Base-by-base conservation (phyloP, 2,797 vertebrate genomes). In the Etheostoma perlongum region DNA sequence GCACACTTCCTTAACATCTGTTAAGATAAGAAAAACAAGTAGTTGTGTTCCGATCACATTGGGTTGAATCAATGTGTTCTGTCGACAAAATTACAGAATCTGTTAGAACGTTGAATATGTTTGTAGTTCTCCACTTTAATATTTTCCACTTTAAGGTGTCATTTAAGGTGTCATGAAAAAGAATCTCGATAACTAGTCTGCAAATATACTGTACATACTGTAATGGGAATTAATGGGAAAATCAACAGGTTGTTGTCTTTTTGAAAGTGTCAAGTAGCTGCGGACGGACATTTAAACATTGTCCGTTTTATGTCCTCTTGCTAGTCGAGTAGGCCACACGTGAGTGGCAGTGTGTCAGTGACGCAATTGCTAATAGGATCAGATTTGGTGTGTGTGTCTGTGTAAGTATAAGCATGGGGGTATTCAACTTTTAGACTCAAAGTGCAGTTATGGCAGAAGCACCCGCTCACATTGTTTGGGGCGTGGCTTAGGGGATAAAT, bases 341-440 rank as follows among this genome's bases (percentile, higher is more conserved):
- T 89, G 81, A 84, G 59, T 21, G 47, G 33, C 62, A 58, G 62
- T 86, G 33, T 87, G 82, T 75, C 77, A 81, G 14, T 89, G 88
- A 93, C 88, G 78, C 90, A 81, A 92, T 84, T 15, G 7, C 72
- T 90, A 90, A 92, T 91, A 77, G 90, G 88, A 91, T 92, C 78
- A 77, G 66, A 47, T 74, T 5, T 6, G 9, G 58, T 47, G 33
- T 62, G 18, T 58, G 27, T 33, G 15, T 67, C 13, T 59, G 36
- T 9, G 30, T 51, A n/a, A n/a, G 14, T 30, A 18, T 60, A 25
- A 6, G 70, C 2, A 6, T 49, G 49, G 36, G 67, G 66, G 55
- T 72, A 13, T 86, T 89, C 84, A 89, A 89, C 89, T 89, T 89
- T 88, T 78, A 85, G 76, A 82, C 83, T 81, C 68, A 79, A 74